These are phyloP conservation scores for Plecotus auritus DNA, from an alignment of 2,113 vertebrate genomes.

Conservation along the genomic window DNA sequence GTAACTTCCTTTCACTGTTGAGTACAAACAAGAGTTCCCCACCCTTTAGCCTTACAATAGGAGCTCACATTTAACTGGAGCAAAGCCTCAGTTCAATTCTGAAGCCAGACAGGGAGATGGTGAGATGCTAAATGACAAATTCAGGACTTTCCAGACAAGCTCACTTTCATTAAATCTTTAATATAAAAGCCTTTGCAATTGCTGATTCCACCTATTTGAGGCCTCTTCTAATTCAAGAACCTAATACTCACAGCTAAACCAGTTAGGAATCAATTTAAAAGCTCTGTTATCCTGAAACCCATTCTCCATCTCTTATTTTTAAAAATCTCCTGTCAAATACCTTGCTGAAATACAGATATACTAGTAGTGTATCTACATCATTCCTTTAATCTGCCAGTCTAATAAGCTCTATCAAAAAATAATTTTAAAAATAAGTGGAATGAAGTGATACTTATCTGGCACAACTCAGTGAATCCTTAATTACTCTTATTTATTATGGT, in stretches of 20 bases:
- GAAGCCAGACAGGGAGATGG: neutral
- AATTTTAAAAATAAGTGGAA: neutral
- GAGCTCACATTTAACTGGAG: neutral
- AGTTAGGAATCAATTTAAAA: neutral
- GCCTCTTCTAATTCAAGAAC: neutral
- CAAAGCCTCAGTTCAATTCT: neutral
- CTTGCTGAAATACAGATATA: neutral
- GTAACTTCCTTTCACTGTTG: neutral
- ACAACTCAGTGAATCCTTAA: neutral
- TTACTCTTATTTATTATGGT: neutral
- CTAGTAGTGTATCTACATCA: neutral
- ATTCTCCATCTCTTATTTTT: neutral
- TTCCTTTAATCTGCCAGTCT: neutral
- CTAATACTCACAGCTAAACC: neutral
- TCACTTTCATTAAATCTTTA: neutral
- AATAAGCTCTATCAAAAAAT: neutral
- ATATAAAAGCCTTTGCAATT: neutral
- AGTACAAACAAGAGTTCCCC: neutral
- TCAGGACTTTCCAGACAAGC: neutral
- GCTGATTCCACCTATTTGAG: neutral
- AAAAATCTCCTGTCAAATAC: neutral
- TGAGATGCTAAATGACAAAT: neutral
- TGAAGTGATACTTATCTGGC: neutral
- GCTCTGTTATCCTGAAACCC: neutral
- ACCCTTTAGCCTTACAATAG: rapidly evolving